phyloP scores from a whole-genome alignment of 2,888 invertebrate species.

The Xanthia icteritia region DNA sequence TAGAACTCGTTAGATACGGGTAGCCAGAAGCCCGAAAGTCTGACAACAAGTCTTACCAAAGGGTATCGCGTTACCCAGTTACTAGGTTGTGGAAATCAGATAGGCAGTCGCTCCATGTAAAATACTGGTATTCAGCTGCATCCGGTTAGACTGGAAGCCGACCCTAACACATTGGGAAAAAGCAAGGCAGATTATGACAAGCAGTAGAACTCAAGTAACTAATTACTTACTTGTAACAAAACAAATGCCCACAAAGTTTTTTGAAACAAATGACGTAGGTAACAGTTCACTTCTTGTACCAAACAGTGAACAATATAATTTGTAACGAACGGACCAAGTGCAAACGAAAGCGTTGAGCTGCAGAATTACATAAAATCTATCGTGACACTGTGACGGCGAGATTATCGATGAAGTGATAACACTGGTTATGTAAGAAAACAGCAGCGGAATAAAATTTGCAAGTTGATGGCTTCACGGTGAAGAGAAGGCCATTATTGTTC shows the following conservation, averaged over 20 bases:
- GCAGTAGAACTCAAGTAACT: not conserved
- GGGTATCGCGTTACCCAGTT: too few species aligned
- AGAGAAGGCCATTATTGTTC: not conserved
- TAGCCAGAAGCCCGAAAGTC: not conserved
- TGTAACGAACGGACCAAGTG: slow-evolving; percentile 64
- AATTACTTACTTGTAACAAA: not conserved
- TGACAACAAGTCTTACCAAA: not conserved
- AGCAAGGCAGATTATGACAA: not conserved
- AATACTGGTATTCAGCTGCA: not conserved
- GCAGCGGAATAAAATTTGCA: slow-evolving; percentile 24
- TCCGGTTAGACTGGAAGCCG: not conserved
- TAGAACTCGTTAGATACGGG: not conserved
- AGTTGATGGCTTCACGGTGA: slow-evolving; percentile 10
- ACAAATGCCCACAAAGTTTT: not conserved
- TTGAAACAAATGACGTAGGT: slow-evolving; percentile 36
- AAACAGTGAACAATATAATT: slow-evolving; percentile 54
- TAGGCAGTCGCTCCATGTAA: too few species aligned
- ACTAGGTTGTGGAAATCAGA: too few species aligned
- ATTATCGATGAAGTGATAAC: slow-evolving; percentile 51
- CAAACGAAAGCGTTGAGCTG: slow-evolving; percentile 79
- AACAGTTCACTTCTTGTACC: slow-evolving; percentile 54
- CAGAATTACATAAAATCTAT: slow-evolving; percentile 67
- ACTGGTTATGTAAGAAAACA: slow-evolving; percentile 31
- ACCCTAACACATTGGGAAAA: not conserved
- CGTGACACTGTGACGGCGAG: slow-evolving; percentile 35